Evolutionary conservation across 2,888 invertebrate species (phyloP), one percentile per base, ranked within the genome.

Genomic region (Protodeltote pygarga): DNA sequence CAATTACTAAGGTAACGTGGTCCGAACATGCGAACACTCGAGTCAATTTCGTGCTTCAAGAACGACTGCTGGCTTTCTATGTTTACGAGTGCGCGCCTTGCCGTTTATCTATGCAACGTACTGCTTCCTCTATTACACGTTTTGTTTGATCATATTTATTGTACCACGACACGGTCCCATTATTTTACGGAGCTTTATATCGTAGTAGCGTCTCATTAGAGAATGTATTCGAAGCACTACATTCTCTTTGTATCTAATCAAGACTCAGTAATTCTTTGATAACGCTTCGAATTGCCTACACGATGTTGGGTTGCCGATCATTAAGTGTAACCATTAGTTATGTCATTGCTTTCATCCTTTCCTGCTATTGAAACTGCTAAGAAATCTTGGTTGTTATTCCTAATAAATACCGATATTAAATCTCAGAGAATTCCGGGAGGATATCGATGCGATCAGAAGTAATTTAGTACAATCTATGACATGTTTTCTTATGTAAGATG

Each of bases 91-190:
- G 70, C 75, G 67, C 66, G 58, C 65, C 57, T 49, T 65, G 71
- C 73, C 77, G 80, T 87, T 83, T 85, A 85, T 88, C 87, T 85
- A 83, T 85, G 78, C 87, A 84, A 87, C 74, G 72, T 85, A 88
- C 79, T 80, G 80, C 88, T 87, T 89, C 89, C 89, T 83, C 75
- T 58, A 76, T 75, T 73, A 77, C 78, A 79, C 79, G 82, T 87
- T 89, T 85, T 82, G 85, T 84, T 85, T 79, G 79, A 85, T 86
- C 83, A 87, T 85, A 86, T 89, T 89, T 89, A 88, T 87, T 79
- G 77, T 77, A 71, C 68, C 70, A 73, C 73, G 71, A 73, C 70
- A 71, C 71, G 62, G 74, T 76, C 61, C 74, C 79, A 87, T 88
- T 85, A 87, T 73, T 87, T 83, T 80, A 70, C 73, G 55, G 65